Evolutionary conservation across 1,140 invertebrate genomes (phyloP).

Genomic region (Drosophila orosa): DNA sequence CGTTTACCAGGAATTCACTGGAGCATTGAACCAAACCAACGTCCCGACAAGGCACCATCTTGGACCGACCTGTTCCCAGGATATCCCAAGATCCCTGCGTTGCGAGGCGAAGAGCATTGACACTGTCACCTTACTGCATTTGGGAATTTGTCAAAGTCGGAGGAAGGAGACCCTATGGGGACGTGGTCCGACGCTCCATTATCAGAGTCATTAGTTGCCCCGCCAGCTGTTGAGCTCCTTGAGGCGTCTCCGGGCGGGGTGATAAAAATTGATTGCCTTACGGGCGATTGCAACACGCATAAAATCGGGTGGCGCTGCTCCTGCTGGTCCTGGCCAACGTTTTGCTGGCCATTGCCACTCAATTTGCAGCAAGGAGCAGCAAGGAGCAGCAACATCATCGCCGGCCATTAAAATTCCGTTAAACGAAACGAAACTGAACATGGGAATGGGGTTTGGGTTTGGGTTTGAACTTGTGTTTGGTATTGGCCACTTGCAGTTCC

Average conservation of each 20-base stretch:
- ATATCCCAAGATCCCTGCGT: neutral
- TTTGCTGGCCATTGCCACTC: slow-evolving; percentile 58
- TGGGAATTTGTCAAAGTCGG: slow-evolving; percentile 52
- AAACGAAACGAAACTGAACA: slow-evolving; percentile 31
- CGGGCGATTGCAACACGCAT: slow-evolving; percentile 53
- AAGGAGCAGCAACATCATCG: slow-evolving; percentile 29
- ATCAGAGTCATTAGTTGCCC: slow-evolving; percentile 39
- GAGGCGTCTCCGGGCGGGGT: neutral
- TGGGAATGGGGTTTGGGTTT: neutral
- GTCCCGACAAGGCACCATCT: neutral
- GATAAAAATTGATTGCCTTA: slow-evolving; percentile 70
- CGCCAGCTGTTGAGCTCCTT: slow-evolving; percentile 49
- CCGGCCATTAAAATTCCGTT: slow-evolving; percentile 42
- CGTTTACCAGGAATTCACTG: slow-evolving; percentile 58
- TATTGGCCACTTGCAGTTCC: slow-evolving; percentile 26
- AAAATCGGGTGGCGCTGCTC: slow-evolving; percentile 32
- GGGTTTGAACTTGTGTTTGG: neutral
- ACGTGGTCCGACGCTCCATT: slow-evolving; percentile 3
- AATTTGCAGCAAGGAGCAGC: slow-evolving; percentile 35
- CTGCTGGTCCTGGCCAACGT: slow-evolving; percentile 2
- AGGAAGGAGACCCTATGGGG: neutral
- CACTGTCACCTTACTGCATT: slow-evolving; percentile 25
- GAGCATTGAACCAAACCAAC: slow-evolving; percentile 2
- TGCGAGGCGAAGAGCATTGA: neutral
- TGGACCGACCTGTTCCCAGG: neutral